Evolutionary conservation across 1,140 invertebrate genomes (phyloP), one percentile per base, ranked within the genome.

Genomic region (Platyscapa corneri): DNA sequence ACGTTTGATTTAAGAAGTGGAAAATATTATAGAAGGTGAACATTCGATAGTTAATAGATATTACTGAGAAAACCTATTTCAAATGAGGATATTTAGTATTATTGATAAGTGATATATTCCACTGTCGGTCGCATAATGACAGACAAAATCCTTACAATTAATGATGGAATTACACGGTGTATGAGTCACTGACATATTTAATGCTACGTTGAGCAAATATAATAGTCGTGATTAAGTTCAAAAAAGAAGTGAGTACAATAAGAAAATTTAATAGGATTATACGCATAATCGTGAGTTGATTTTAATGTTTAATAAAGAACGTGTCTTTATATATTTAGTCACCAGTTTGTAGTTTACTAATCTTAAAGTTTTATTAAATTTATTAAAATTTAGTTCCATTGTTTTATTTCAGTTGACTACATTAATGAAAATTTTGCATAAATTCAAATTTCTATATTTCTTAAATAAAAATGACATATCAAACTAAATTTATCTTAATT

Each of bases 151-250:
- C 18, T 53, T 37, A 74, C 37, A 27, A 74, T 74, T 74, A 42
- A 72, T 72, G 77, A 79, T 49, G 30, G 49, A 60, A 64, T 53
- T 79, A 56, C 32, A 64, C 77, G 32, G 12, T 70, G 8, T 37
- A 12, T 42, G 46, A 60, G 27, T 82, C 81, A 56, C 12, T 75
- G 81, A 60, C 70, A 82, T 39, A 82, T 32, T 82, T 82, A 82
- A 82, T 75, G 49, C 70, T 60, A 60, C 67, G 81, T 60, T 82
- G 81, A 82, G 49, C 49, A 82, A 82, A 82, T 60, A 82, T 75
- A 82, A 75, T 82, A 8, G 32, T 82, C 14, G 70, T 34, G 14
- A 34, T 82, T 49, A 56, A 74, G 42, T 32, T 75, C 34, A 8
- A 82, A 75, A 74, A 60, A 67, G 27, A 70, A 72, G 42, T 39